Evolutionary conservation across 2,797 vertebrate species (phyloP).

Genomic region (Muraenolepis orangiensis): DNA sequence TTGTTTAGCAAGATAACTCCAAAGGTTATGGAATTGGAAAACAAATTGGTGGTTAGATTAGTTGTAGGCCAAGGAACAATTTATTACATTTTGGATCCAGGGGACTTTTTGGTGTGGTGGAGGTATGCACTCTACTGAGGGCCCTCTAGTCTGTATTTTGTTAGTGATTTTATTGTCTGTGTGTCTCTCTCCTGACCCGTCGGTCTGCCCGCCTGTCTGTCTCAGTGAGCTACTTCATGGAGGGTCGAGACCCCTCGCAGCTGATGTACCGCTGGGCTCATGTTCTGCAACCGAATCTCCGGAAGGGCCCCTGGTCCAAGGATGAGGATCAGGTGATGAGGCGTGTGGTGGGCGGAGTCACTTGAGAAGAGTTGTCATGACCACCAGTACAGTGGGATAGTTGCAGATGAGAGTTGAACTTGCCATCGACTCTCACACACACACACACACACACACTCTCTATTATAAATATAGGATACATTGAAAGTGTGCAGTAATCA

Average conservation of each 20-base stretch:
- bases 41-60: too few relatives aligned
- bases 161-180: too few relatives aligned
- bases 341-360: not conserved
- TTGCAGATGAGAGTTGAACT: not conserved
- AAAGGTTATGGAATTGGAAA: too few relatives aligned
- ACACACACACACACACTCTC: too few relatives aligned
- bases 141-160: too few relatives aligned
- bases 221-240: conserved; percentile 93
- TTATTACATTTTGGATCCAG: too few relatives aligned
- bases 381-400: not conserved
- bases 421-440: not conserved
- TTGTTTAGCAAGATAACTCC: too few relatives aligned
- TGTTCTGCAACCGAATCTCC: conserved; percentile 83
- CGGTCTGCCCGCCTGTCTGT: not conserved
- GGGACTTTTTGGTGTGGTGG: too few relatives aligned
- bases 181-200: not conserved
- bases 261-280: conserved; percentile 87
- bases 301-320: conserved; percentile 81
- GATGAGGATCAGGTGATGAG: conserved; percentile 84
- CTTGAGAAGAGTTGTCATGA: not conserved
- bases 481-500: too few relatives aligned
- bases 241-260: conserved; percentile 83
- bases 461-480: too few relatives aligned
- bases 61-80: too few relatives aligned
- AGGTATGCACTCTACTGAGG: too few relatives aligned